Percentiles rank a stretch among this genome's conserved stretches.
phyloP scores from a whole-genome alignment of 2,113 vertebrate species.

The Ovibos moschatus region DNA sequence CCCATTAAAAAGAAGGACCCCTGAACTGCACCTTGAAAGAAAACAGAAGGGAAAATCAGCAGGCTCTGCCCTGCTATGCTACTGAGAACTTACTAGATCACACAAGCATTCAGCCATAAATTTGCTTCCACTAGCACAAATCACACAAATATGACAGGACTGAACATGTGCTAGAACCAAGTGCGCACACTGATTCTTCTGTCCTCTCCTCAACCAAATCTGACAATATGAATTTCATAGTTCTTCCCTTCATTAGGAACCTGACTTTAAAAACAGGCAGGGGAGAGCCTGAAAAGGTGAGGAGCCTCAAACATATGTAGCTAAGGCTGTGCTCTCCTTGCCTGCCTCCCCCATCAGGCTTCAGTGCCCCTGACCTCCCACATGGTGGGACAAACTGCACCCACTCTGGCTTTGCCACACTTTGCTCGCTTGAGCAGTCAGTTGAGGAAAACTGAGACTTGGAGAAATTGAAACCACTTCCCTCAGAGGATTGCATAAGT shows the following conservation, averaged over 20 bases:
- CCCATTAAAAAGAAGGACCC: not conserved
- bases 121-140: slow-evolving; percentile 24
- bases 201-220: slow-evolving; percentile 22
- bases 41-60: not conserved
- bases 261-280: not conserved
- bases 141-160: not conserved
- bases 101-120: not conserved
- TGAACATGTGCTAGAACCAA: not conserved
- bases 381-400: fast-evolving
- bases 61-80: not conserved
- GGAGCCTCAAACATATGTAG: not conserved
- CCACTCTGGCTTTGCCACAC: not conserved
- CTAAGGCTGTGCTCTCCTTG: not conserved
- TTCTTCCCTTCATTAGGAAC: not conserved
- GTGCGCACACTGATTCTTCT: not conserved
- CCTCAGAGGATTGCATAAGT: not conserved
- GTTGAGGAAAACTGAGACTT: not conserved
- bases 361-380: not conserved
- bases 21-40: not conserved
- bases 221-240: not conserved
- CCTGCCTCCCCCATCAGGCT: too few relatives aligned
- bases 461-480: not conserved
- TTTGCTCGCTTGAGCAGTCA: not conserved
- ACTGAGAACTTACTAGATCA: not conserved
- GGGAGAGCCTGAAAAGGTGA: not conserved